Evolutionary conservation across 37 sponge, comb jelly and placozoan genomes (phyloP).

Genomic region (Halisarca cf. caerulea): DNA sequence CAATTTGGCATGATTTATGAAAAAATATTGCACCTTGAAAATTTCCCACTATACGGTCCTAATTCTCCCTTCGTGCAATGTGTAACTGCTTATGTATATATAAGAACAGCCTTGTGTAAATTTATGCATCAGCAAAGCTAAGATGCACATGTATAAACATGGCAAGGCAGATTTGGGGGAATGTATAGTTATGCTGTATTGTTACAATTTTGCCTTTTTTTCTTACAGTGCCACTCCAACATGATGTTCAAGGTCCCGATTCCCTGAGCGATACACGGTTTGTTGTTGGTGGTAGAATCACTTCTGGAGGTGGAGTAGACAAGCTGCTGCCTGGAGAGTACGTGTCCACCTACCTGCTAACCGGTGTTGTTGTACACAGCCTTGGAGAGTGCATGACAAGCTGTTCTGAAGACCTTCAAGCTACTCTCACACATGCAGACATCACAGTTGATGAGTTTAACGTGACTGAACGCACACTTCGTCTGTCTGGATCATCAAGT

Average conservation of each 20-base stretch:
- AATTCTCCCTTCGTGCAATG: too few relatives aligned
- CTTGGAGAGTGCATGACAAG: constrained; percentile 51
- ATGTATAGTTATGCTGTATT: too few relatives aligned
- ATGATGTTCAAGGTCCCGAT: constrained; percentile 11
- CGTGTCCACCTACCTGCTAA: constrained; percentile 30
- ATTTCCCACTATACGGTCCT: too few relatives aligned
- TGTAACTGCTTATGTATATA: neutral
- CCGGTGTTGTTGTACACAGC: constrained; percentile 21
- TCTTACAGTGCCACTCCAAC: constrained; percentile 14
- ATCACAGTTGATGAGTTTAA: constrained; percentile 37
- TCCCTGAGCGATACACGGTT: constrained; percentile 17
- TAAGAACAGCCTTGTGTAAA: neutral
- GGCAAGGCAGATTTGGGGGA: too few relatives aligned
- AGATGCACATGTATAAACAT: too few relatives aligned
- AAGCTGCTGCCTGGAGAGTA: constrained; percentile 36
- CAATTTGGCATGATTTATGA: neutral
- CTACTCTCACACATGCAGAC: constrained; percentile 26
- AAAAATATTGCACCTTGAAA: neutral
- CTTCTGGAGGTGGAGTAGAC: constrained; percentile 37
- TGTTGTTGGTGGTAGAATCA: constrained; percentile 60
- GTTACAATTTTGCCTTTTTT: too few relatives aligned
- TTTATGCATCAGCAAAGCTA: too few relatives aligned
- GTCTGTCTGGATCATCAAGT: constrained; percentile 33
- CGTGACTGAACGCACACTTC: constrained; percentile 32
- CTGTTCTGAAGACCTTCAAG: constrained; percentile 54